Conservation (phyloP, 2,888 invertebrate genomes). For the Brachyopa scutellaris region DNA sequence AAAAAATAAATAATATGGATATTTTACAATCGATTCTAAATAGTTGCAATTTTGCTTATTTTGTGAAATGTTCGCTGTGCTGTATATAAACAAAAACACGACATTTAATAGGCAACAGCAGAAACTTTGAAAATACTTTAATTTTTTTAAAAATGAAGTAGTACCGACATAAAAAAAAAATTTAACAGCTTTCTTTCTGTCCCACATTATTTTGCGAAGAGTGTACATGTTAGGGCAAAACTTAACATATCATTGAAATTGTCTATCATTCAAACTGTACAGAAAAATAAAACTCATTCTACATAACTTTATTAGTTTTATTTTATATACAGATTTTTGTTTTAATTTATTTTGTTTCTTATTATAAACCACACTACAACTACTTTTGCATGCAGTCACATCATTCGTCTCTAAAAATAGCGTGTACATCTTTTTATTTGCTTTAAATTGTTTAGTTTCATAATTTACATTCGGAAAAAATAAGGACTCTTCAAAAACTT, state of each 20-base stretch:
- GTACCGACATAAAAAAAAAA: neutral
- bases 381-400: slow-evolving; percentile 67
- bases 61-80: too few species aligned
- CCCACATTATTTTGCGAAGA: slow-evolving; percentile 45
- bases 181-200: too few species aligned
- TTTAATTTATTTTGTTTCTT: slow-evolving; percentile 6
- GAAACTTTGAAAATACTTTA: too few species aligned
- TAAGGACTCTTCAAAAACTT: slow-evolving; percentile 31
- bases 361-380: slow-evolving; percentile 45
- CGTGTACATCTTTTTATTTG: slow-evolving; percentile 2
- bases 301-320: slow-evolving; percentile 30
- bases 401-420: slow-evolving; percentile 35
- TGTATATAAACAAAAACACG: too few species aligned
- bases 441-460: slow-evolving; percentile 3
- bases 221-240: slow-evolving; percentile 38
- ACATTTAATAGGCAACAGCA: too few species aligned
- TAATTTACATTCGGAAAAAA: slow-evolving; percentile 6
- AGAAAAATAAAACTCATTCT: slow-evolving; percentile 40
- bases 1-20: too few species aligned
- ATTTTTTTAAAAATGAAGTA: too few species aligned
- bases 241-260: slow-evolving; percentile 28
- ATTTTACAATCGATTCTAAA: too few species aligned
- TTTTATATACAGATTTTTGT: slow-evolving; percentile 39
- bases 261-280: slow-evolving; percentile 52
- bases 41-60: too few species aligned